Conservation (phyloP, 2,113 vertebrate genomes). For the Apus apus region DNA sequence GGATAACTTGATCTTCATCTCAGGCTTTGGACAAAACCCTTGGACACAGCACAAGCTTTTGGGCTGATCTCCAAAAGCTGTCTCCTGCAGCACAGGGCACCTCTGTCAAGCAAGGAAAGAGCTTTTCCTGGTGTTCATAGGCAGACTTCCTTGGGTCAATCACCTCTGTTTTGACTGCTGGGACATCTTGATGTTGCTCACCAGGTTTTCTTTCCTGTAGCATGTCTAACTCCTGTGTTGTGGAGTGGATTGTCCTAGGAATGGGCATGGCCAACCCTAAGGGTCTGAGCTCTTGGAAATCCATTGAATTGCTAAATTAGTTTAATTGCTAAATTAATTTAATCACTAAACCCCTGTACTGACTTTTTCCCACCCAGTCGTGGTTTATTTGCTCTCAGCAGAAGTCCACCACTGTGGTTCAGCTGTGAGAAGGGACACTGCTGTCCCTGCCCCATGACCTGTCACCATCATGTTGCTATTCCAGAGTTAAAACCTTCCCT, state of each 20-base stretch:
- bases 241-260: too few species aligned
- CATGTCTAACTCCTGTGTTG: fast-evolving
- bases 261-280: neutral
- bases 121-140: neutral
- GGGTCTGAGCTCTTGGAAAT: neutral
- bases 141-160: neutral
- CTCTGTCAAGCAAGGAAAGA: neutral
- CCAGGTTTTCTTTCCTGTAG: neutral
- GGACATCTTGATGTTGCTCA: neutral
- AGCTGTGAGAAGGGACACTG: neutral
- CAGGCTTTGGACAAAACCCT: neutral
- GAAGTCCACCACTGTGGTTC: neutral
- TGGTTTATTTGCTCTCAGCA: neutral
- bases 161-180: neutral
- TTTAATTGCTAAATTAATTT: too few species aligned
- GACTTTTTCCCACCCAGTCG: neutral
- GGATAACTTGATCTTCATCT: neutral
- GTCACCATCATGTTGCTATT: fast-evolving
- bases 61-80: neutral
- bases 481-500: too few species aligned
- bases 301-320: neutral
- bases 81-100: neutral
- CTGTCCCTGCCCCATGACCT: neutral
- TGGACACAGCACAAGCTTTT: neutral
- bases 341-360: neutral